Base-by-base conservation (phyloP, 2,113 vertebrate genomes). In the Leptobrachium ailaonicum region DNA sequence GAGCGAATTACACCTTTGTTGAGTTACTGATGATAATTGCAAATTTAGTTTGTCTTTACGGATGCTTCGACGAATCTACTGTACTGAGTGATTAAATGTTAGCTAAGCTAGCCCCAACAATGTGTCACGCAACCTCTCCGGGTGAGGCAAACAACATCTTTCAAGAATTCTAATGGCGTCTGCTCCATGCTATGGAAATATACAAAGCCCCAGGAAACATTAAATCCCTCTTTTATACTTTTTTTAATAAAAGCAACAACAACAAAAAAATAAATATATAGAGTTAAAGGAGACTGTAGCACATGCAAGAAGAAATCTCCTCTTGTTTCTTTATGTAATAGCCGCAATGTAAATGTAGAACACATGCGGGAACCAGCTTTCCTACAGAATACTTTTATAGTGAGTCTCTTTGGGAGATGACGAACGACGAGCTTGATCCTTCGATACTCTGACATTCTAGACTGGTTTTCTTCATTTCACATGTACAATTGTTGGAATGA, bases 171-270 rank as follows among this genome's bases (percentile, higher is more conserved):
- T 75, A 75, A 75, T 50, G 53, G 14, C 40, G 7, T 54, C 10
- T 63, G 1, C 47, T 53, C 56, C 14, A 7, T 40, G 14, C 41
- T 71, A 75, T 73, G 64, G 66, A 68, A 54, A 40, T 73, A 45
- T 54, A 81, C 64, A 69, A 81, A 41, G 41, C 47, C 12, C 32
- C 77, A 6, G 63, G 41, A 69, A 75, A 58, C 72, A 13, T 68
- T 14, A 68, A 10, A 53, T 8, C 54, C 10, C 42, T 12, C 43
- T 43, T 73, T 73, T 12, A 3, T 71, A 53, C 43, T 64, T 41
- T 41, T 47, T 32, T 32, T 32, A 32, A 32, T 32, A 32, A 54
- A 54, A 11, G 2, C n/a, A 44, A 58, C 20, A 32, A 64, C 14
- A 14, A 62, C n/a, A 72, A 63, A 54, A 42, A 12, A 79, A 43